Evolutionary conservation across 2,113 vertebrate genomes (phyloP), one percentile per base, ranked within the genome.

Genomic region (Planiliza haematocheilus): DNA sequence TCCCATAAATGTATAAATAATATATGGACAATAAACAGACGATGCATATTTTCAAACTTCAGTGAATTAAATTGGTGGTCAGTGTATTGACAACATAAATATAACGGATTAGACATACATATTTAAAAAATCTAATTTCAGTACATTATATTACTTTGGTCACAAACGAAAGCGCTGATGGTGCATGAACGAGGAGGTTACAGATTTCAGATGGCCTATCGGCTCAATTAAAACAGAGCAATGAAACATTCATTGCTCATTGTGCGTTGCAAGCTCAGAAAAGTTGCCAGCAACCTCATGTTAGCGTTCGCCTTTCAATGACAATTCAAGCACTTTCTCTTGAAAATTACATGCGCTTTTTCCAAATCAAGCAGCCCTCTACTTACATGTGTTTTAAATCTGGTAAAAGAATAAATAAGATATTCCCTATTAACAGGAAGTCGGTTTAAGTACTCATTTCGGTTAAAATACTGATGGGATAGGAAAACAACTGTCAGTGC

Each of bases 121-220:
- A 18, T 85, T 74, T n/a, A 30, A 45, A 52, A 41, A 81, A 30
- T 46, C 0, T 0, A 3, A 41, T 68, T 61, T 63, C 38, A 79
- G 30, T 74, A 79, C 50, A 66, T 69, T 82, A 90, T 84, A 86
- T 85, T 87, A 85, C 75, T 89, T 90, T 92, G 86, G 90, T 92
- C 87, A 83, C 62, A 83, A 82, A 89, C 20, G 60, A 50, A 88
- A 84, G 64, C 66, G 55, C 39, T 38, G 49, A 74, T 73, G 75
- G 59, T 73, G 75, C 62, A 73, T 72, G 71, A 55, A 81, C 39
- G 51, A 69, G 45, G 76, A 70, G 57, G 49, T 66, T 66, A 18
- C 42, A 68, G 18, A 60, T 61, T 70, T 70, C 1, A 60, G 60
- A 84, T 51, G 30, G 11, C 37, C n/a, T n/a, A n/a, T 42, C 21